These are phyloP conservation scores for Horisme vitalbata DNA, from an alignment of 2,888 invertebrate species.

Conservation along the genomic window DNA sequence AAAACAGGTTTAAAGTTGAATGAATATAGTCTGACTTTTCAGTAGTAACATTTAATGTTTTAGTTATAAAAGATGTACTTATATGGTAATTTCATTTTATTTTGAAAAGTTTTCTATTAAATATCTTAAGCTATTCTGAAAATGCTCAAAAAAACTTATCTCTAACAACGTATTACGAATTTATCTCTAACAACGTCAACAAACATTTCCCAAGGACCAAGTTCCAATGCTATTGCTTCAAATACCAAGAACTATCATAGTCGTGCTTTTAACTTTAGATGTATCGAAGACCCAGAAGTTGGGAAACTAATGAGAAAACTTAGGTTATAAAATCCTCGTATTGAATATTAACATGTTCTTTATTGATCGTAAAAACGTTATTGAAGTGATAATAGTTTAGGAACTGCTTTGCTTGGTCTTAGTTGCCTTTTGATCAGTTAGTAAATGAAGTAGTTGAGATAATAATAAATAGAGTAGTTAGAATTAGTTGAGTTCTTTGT, in stretches of 20 bases:
- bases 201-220: conserved; percentile 16
- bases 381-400: conserved; percentile 54
- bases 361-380: conserved; percentile 64
- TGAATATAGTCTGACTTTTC: too few species aligned
- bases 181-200: not conserved
- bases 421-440: conserved; percentile 45
- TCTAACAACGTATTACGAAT: not conserved
- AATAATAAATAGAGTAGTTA: too few species aligned
- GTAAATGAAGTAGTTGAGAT: conserved; percentile 32
- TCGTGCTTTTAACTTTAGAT: conserved; percentile 33
- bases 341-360: conserved; percentile 74
- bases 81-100: too few species aligned
- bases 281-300: conserved; percentile 50
- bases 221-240: conserved; percentile 26
- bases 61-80: too few species aligned
- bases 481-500: too few species aligned
- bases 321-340: conserved; percentile 70
- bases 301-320: conserved; percentile 66
- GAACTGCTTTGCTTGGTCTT: conserved; percentile 36
- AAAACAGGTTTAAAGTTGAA: too few species aligned
- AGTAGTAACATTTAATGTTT: too few species aligned
- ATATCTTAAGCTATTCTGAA: too few species aligned
- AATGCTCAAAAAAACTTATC: too few species aligned
- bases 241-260: conserved; percentile 33
- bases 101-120: too few species aligned